Evolutionary conservation across 1,140 invertebrate genomes (phyloP).

Genomic region (Drosophila malerkotliana): DNA sequence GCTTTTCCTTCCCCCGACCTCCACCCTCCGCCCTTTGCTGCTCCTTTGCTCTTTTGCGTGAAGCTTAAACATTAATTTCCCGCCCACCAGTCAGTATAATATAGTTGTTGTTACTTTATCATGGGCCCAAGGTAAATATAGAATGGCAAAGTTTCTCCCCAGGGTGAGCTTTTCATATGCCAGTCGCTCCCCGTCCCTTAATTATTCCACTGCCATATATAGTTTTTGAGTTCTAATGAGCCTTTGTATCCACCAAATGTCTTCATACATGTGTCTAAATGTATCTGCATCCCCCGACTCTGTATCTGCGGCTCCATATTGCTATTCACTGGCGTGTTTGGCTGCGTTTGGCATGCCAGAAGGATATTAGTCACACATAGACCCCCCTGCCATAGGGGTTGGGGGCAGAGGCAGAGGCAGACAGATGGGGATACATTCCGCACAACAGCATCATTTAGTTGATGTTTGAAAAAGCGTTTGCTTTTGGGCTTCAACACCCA

Average conservation of each 20-base stretch:
- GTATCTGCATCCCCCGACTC: slow-evolving; percentile 2
- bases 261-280: slow-evolving; percentile 28
- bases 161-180: slow-evolving; percentile 57
- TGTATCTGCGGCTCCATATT: slow-evolving; percentile 20
- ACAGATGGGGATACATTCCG: slow-evolving; percentile 39
- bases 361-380: slow-evolving; percentile 72
- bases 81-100: slow-evolving; percentile 16
- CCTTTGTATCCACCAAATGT: slow-evolving; percentile 44
- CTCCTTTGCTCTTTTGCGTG: slow-evolving; percentile 58
- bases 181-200: not conserved
- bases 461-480: not conserved
- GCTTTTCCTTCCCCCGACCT: not conserved
- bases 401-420: not conserved
- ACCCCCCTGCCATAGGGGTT: not conserved
- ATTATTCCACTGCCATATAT: slow-evolving; percentile 7
- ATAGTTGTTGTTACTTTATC: slow-evolving; percentile 60
- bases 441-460: slow-evolving; percentile 22
- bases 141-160: slow-evolving; percentile 53
- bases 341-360: slow-evolving; percentile 73
- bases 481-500: not conserved
- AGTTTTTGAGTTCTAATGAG: slow-evolving; percentile 67
- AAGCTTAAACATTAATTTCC: slow-evolving; percentile 81
- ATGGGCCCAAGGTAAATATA: slow-evolving; percentile 74
- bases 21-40: not conserved
- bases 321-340: slow-evolving; percentile 62